Evolutionary conservation across 2,888 invertebrate species (phyloP), one percentile per base, ranked within the genome.

Genomic region (Drosophila greeni): DNA sequence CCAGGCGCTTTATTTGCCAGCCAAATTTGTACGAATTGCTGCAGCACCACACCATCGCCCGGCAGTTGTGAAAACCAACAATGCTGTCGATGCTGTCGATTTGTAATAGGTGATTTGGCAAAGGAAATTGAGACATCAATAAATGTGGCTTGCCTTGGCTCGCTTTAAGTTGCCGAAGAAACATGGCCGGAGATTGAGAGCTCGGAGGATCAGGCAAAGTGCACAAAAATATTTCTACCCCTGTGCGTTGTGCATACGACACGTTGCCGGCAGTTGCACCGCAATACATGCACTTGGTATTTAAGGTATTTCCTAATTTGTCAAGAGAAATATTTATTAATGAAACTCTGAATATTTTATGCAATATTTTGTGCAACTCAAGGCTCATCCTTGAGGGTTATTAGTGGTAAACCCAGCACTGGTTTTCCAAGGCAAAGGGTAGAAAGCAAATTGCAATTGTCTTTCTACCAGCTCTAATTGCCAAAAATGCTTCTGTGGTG

Each of bases 61-160:
- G 56, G 49, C 48, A 55, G 59, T 59, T 59, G 59, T 59, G 39
- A 60, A 60, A 60, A 60, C 67, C 67, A 55, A 57, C 60, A 54
- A 54, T 66, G 67, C 64, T 77, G 66, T 53, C 76, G 45, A 45
- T 31, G 45, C 31, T 72, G 70, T 72, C 85, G 85, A 83, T 85
- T 85, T 72, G 77, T 85, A 84, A 85, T 79, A 76, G 84, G 77
- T 84, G 83, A 83, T 81, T 84, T 84, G 80, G 72, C 73, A 74
- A 77, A 73, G 83, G 82, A 85, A 84, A 84, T 84, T 84, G 84
- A 85, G 83, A 77, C 86, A 85, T 85, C 85, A 84, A 84, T 85
- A 84, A 83, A 81, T 83, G 81, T 75, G 85, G 74, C 83, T 79
- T 78, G 69, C 66, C 58, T 52, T 66, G 58, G 48, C 49, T 67